phyloP scores from a whole-genome alignment of 2,888 invertebrate genomes.

The Pyrgus malvae region DNA sequence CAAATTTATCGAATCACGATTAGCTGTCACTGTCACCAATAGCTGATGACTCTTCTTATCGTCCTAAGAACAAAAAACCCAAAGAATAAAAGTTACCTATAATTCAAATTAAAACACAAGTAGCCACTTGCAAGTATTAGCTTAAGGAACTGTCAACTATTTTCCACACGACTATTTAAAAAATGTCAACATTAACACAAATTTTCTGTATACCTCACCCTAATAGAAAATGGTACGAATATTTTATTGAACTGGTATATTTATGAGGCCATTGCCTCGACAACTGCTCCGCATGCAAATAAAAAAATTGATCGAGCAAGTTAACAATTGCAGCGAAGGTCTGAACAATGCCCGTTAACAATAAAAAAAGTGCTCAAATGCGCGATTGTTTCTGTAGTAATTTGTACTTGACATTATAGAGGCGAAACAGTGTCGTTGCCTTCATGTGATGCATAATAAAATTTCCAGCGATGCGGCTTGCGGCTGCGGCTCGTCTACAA shows the following conservation, averaged over 20 bases:
- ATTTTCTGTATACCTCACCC: conserved; percentile 13
- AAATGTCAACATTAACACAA: conserved; percentile 18
- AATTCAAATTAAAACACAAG: background rate
- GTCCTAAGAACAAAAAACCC: no score
- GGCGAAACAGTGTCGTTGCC: conserved; percentile 4
- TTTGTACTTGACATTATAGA: conserved; percentile 17
- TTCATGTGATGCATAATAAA: conserved; percentile 27
- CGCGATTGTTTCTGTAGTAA: conserved; percentile 15
- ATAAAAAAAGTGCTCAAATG: conserved; percentile 11
- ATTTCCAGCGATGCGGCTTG: background rate
- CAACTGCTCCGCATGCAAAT: conserved; percentile 20
- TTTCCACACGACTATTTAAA: conserved; percentile 11
- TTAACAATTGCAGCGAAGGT: conserved; percentile 19
- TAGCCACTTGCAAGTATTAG: background rate
- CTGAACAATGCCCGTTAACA: conserved; percentile 10
- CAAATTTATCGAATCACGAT: no score
- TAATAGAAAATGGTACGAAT: conserved; percentile 23
- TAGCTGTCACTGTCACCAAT: no score
- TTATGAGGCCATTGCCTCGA: conserved; percentile 22
- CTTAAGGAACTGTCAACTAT: background rate
- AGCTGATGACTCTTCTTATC: no score
- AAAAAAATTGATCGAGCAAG: conserved; percentile 18
- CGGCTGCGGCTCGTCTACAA: background rate
- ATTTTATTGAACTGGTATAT: conserved; percentile 15
- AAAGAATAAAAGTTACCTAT: no score